A percentile compares a stretch with the other conserved stretches of the same genome.
These are phyloP conservation scores for Rafetus swinhoei DNA, from an alignment of 2,113 vertebrate species.

Conservation along the genomic window DNA sequence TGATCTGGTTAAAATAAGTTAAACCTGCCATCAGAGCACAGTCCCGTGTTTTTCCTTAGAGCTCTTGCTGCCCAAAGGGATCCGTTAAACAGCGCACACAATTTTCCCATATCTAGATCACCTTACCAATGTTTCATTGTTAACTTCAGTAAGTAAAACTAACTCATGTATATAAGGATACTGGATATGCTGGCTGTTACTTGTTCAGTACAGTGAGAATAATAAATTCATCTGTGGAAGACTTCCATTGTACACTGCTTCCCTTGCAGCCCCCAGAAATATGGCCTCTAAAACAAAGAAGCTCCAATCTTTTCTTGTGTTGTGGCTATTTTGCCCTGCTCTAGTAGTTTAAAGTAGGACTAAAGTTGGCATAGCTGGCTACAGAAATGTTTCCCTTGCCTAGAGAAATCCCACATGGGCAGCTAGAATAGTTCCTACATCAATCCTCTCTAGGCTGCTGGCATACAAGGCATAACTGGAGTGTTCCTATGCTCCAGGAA, in stretches of 20 bases:
- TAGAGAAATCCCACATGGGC: no score
- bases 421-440: background rate
- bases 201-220: no score
- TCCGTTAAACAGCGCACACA: background rate
- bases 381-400: background rate
- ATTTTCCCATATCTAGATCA: rapidly evolving
- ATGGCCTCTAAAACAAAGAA: background rate
- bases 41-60: background rate
- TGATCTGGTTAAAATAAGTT: background rate
- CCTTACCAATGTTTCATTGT: rapidly evolving
- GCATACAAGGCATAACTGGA: background rate
- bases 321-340: background rate
- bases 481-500: background rate
- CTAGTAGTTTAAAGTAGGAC: background rate
- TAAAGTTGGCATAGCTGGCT: background rate
- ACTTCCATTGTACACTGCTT: no score
- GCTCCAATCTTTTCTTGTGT: background rate
- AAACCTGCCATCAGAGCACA: background rate
- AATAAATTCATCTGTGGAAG: no score
- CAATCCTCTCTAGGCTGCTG: background rate
- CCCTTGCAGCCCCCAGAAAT: background rate
- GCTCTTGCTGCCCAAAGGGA: background rate
- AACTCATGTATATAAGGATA: no score
- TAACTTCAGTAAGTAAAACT: background rate
- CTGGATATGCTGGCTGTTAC: background rate